Evolutionary conservation across 2,888 invertebrate species (phyloP).

Genomic region (Drosophila subsilvestris): DNA sequence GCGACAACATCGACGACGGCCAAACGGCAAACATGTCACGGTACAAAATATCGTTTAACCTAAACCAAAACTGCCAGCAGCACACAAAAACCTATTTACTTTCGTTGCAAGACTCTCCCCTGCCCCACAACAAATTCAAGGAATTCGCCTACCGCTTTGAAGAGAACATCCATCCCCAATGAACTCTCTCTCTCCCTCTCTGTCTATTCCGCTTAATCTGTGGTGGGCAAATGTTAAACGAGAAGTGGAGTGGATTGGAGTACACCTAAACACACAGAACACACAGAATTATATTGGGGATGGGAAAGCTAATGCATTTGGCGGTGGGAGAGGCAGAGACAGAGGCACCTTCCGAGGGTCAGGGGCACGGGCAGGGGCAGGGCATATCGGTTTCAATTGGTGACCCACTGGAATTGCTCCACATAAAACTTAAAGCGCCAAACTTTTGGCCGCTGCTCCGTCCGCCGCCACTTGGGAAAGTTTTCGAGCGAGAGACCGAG

Average conservation of each 20-base stretch:
- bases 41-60: conserved; percentile 79
- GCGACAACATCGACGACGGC: conserved; percentile 41
- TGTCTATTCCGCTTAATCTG: not conserved
- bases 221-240: conserved; percentile 31
- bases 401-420: conserved; percentile 58
- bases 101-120: conserved; percentile 35
- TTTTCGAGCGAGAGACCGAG: conserved; percentile 25
- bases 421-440: conserved; percentile 65
- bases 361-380: no score
- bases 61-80: conserved; percentile 71
- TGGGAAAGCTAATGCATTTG: conserved; percentile 41
- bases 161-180: not conserved
- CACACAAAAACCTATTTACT: conserved; percentile 70
- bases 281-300: conserved; percentile 24
- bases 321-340: conserved; percentile 10
- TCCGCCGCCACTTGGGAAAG: conserved; percentile 32
- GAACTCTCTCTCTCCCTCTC: not conserved
- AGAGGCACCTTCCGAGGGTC: conserved; percentile 24
- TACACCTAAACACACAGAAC: conserved; percentile 60
- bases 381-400: conserved; percentile 67
- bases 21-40: conserved; percentile 79
- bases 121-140: not conserved
- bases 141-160: not conserved
- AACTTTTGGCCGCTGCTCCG: conserved; percentile 32
- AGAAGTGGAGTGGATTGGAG: not conserved